Percentiles rank a stretch among this genome's conserved stretches.
phyloP scores from a whole-genome alignment of 2,888 invertebrate species.

The Campoplex nolae region DNA sequence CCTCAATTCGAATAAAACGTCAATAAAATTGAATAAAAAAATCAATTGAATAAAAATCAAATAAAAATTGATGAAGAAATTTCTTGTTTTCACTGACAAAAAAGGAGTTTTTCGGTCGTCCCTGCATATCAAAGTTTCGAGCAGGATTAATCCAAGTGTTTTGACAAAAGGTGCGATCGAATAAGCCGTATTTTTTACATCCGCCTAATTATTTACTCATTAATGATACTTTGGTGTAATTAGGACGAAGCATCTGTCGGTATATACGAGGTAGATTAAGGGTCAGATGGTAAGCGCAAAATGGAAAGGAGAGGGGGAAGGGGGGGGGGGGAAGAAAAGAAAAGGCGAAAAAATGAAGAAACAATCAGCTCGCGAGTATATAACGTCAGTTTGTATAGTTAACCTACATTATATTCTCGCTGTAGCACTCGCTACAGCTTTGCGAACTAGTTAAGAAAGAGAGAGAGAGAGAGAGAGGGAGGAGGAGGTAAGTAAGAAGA shows the following conservation, averaged over 20 bases:
- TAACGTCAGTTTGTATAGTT: constrained; percentile 29
- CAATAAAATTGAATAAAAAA: no score
- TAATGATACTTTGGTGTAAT: constrained; percentile 6
- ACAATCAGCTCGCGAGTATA: neutral
- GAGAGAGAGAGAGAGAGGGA: neutral
- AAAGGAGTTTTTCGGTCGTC: no score
- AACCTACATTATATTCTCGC: constrained; percentile 48
- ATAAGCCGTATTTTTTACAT: neutral
- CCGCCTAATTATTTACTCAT: constrained; percentile 3
- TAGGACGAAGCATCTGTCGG: neutral
- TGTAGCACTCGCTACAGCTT: neutral
- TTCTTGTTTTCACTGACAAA: no score
- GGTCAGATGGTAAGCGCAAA: constrained; percentile 14
- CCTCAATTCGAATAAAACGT: neutral
- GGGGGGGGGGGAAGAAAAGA: neutral
- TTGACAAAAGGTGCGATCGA: neutral
- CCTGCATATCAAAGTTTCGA: no score
- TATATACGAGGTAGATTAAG: constrained; percentile 3
- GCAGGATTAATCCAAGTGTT: no score
- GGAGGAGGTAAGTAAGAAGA: neutral
- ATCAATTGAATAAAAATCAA: no score
- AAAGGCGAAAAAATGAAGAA: neutral
- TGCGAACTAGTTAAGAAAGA: neutral
- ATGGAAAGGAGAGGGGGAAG: neutral
- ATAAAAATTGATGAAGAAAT: no score